Conservation (phyloP, 1,140 invertebrate species). For the Tenebrio molitor region DNA sequence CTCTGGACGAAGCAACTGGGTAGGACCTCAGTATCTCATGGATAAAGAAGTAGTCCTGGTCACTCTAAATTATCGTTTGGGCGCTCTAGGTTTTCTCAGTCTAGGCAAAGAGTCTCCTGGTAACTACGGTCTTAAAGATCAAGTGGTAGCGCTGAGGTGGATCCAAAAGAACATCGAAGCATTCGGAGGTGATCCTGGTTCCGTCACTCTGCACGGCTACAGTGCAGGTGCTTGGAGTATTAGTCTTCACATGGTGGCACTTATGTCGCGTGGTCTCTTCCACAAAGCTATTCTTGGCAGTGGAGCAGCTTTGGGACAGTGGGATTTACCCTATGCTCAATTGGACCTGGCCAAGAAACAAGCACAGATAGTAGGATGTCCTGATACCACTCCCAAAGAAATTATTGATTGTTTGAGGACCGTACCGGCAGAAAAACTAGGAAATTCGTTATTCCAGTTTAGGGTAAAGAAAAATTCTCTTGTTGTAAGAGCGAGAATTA, state of each 20-base stretch:
- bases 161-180: slow-evolving; percentile 75
- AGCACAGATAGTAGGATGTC: slow-evolving; percentile 76
- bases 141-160: slow-evolving; percentile 78
- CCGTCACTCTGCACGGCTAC: slow-evolving; percentile 77
- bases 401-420: slow-evolving; percentile 75
- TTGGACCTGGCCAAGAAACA: slow-evolving; percentile 74
- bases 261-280: slow-evolving; percentile 70
- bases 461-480: slow-evolving; percentile 64
- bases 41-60: slow-evolving; percentile 71
- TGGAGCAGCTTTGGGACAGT: slow-evolving; percentile 75
- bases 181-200: slow-evolving; percentile 80
- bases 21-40: slow-evolving; percentile 67
- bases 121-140: slow-evolving; percentile 81
- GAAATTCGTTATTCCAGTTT: slow-evolving; percentile 67
- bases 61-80: slow-evolving; percentile 72
- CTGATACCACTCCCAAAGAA: slow-evolving; percentile 68
- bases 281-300: slow-evolving; percentile 78
- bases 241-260: slow-evolving; percentile 76
- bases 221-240: slow-evolving; percentile 76
- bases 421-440: slow-evolving; percentile 68
- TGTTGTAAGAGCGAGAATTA: too few relatives aligned
- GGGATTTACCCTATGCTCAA: slow-evolving; percentile 73
- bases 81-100: slow-evolving; percentile 66
- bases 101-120: slow-evolving; percentile 68
- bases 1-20: slow-evolving; percentile 54